Conservation (phyloP, 2,888 invertebrate species). For the Nowickia ferox region DNA sequence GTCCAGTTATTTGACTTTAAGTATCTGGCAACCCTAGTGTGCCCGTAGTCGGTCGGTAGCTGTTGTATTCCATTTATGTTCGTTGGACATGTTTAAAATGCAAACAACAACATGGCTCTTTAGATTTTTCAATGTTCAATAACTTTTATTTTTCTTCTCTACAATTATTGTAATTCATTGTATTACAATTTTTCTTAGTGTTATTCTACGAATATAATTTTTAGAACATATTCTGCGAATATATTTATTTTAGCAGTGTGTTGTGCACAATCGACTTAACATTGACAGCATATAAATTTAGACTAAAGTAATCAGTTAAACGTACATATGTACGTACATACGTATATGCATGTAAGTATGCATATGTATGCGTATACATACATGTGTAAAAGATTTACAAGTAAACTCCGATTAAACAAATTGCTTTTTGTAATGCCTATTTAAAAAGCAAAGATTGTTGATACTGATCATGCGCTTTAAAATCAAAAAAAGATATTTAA, state of each 20-base stretch:
- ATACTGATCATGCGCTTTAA: not conserved
- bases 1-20: no score
- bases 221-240: not conserved
- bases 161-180: constrained; percentile 49
- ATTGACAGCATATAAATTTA: constrained; percentile 69
- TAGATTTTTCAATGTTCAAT: constrained; percentile 58
- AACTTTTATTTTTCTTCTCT: constrained; percentile 20
- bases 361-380: not conserved
- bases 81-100: constrained; percentile 49
- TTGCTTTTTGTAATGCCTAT: constrained; percentile 36
- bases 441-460: not conserved
- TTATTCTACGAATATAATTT: constrained; percentile 24
- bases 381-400: constrained; percentile 21
- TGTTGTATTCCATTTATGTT: constrained; percentile 52
- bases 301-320: constrained; percentile 54
- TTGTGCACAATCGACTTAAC: constrained; percentile 44
- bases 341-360: not conserved
- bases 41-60: not conserved
- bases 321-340: not conserved
- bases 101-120: constrained; percentile 33
- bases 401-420: constrained; percentile 51
- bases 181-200: constrained; percentile 35
- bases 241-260: constrained; percentile 9
- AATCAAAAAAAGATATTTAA: not conserved
- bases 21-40: no score